Evolutionary conservation across 2,113 vertebrate species (phyloP).

Genomic region (Lutjanus erythropterus): DNA sequence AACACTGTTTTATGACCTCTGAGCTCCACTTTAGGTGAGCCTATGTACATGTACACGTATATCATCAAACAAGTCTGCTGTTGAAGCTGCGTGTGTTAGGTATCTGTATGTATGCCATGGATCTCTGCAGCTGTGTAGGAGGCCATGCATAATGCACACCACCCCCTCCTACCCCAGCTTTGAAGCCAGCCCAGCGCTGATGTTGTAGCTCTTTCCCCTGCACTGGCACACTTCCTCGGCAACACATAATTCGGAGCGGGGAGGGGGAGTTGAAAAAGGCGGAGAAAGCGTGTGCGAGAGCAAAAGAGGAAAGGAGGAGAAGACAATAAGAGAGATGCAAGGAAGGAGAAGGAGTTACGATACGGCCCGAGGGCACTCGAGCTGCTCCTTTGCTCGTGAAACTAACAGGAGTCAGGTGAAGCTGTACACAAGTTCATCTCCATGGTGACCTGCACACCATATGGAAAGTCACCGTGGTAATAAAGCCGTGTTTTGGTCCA

Average conservation of each 20-base stretch:
- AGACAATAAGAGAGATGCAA: constrained; percentile 13
- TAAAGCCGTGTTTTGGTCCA: constrained; percentile 37
- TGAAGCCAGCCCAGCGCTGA: constrained; percentile 69
- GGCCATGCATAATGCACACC: constrained; percentile 79
- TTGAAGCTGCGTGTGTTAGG: no score
- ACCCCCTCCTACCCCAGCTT: constrained; percentile 64
- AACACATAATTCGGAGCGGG: constrained; percentile 43
- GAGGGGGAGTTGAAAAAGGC: constrained; percentile 9
- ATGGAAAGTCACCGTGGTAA: constrained; percentile 53
- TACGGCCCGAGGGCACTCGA: no score
- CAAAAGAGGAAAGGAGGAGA: constrained; percentile 15
- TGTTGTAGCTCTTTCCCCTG: constrained; percentile 58
- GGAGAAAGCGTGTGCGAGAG: background rate
- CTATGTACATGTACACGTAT: constrained; percentile 8
- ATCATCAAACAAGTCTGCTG: background rate
- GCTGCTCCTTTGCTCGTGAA: constrained; percentile 17
- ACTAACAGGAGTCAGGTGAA: constrained; percentile 38
- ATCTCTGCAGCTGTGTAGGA: constrained; percentile 68
- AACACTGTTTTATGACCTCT: background rate
- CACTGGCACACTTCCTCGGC: constrained; percentile 64
- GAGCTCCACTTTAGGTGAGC: background rate
- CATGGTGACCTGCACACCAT: constrained; percentile 54
- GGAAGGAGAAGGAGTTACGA: no score
- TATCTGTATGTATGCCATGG: constrained; percentile 18
- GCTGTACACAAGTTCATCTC: constrained; percentile 24